These are phyloP conservation scores for Polydrusus cervinus DNA, from an alignment of 2,888 invertebrate species.

Conservation along the genomic window DNA sequence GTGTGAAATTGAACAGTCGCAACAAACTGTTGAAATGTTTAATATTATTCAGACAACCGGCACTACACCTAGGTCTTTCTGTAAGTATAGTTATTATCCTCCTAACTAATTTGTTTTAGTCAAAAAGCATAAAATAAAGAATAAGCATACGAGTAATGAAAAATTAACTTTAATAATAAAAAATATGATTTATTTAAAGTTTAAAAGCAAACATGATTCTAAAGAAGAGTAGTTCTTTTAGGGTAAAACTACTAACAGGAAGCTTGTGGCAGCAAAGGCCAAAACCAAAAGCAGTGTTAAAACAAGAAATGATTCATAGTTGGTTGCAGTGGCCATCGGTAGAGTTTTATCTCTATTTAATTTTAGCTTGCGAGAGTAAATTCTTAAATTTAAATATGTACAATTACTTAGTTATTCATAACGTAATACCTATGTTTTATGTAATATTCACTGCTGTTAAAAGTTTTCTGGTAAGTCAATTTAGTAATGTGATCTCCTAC, in stretches of 20 bases:
- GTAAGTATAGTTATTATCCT: no score
- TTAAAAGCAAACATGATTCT: background rate
- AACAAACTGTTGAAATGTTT: background rate
- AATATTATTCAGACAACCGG: background rate
- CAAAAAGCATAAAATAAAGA: constrained; percentile 12
- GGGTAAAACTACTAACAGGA: constrained; percentile 56
- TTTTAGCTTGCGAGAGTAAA: background rate
- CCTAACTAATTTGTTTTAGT: background rate
- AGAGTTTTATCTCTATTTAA: background rate
- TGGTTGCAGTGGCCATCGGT: constrained; percentile 20
- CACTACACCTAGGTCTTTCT: no score
- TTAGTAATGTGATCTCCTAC: no score
- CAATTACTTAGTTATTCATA: no score
- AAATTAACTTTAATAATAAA: background rate
- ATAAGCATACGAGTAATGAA: background rate
- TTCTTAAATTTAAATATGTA: background rate
- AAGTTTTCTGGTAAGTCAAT: no score
- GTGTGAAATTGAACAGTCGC: background rate
- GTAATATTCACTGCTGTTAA: no score
- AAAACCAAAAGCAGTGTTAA: constrained; percentile 68
- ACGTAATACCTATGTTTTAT: no score
- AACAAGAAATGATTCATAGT: constrained; percentile 64
- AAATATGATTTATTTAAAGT: background rate
- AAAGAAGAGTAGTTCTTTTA: constrained; percentile 33
- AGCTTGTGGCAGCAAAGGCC: constrained; percentile 66